Evolutionary conservation across 2,113 vertebrate genomes (phyloP).

Genomic region (Oreochromis niloticus): DNA sequence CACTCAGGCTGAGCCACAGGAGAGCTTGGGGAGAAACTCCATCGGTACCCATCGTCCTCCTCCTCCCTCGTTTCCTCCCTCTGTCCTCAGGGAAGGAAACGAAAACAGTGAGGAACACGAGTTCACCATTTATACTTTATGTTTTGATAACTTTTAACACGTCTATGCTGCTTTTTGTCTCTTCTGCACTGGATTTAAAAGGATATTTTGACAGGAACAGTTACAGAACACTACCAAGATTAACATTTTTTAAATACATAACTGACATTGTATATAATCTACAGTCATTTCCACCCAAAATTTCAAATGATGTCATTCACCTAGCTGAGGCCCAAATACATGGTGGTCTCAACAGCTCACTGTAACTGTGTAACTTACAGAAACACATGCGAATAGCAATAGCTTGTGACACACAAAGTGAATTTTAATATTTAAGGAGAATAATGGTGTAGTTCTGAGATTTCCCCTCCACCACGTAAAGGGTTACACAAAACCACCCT

Average conservation of each 20-base stretch:
- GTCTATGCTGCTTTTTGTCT: background rate
- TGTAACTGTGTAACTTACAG: background rate
- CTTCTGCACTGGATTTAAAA: background rate
- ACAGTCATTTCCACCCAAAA: background rate
- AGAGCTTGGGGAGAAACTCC: constrained; percentile 26
- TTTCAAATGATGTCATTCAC: background rate
- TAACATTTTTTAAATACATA: background rate
- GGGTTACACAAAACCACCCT: background rate
- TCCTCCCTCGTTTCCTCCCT: constrained; percentile 8
- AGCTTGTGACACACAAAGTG: background rate
- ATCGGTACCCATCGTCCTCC: constrained; percentile 63
- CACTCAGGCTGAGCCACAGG: constrained; percentile 55
- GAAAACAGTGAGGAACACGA: background rate
- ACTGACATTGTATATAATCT: background rate
- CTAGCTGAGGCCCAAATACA: background rate
- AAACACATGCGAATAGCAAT: background rate
- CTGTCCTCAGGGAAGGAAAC: background rate
- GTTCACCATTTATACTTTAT: background rate
- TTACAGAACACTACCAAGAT: background rate
- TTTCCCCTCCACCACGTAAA: background rate
- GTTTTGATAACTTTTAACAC: background rate
- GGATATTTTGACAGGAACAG: background rate
- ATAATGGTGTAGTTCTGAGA: background rate
- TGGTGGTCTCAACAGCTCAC: background rate
- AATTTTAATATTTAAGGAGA: background rate